Conservation (phyloP, 2,113 vertebrate genomes). For the Labrus mixtus region DNA sequence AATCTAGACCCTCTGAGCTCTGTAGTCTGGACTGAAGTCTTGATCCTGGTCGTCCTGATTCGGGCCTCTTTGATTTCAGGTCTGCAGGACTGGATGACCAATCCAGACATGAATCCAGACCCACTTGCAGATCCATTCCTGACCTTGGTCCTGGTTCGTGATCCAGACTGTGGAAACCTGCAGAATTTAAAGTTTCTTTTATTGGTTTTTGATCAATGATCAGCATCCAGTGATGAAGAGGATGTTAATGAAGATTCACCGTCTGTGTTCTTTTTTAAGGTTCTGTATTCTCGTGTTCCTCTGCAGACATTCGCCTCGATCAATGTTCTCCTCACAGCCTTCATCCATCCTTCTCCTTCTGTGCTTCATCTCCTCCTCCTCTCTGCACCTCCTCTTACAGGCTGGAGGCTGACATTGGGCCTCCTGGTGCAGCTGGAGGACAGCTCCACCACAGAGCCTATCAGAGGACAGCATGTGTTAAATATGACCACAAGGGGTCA, state of each 20-base stretch:
- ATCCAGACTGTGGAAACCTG: constrained; percentile 17
- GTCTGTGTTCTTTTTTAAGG: neutral
- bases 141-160: neutral
- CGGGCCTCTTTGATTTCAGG: constrained; percentile 32
- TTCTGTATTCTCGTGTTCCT: neutral
- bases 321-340: constrained; percentile 27
- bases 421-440: constrained; percentile 21
- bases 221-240: neutral
- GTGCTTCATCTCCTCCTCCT: neutral
- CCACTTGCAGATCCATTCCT: neutral
- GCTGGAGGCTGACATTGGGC: neutral
- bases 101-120: neutral
- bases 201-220: neutral
- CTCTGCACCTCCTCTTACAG: constrained; percentile 16
- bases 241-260: constrained; percentile 15
- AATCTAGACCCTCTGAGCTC: neutral
- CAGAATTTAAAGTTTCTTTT: neutral
- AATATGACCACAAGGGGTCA: neutral
- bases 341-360: neutral
- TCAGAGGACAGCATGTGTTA: neutral
- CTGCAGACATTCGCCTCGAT: neutral
- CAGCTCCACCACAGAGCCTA: constrained; percentile 32
- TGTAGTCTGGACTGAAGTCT: neutral
- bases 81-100: constrained; percentile 14
- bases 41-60: constrained; percentile 37